Percentiles rank a stretch among this genome's conserved stretches.
phyloP scores from a whole-genome alignment of 2,113 vertebrate genomes.

The Ariopsis seemanni region DNA sequence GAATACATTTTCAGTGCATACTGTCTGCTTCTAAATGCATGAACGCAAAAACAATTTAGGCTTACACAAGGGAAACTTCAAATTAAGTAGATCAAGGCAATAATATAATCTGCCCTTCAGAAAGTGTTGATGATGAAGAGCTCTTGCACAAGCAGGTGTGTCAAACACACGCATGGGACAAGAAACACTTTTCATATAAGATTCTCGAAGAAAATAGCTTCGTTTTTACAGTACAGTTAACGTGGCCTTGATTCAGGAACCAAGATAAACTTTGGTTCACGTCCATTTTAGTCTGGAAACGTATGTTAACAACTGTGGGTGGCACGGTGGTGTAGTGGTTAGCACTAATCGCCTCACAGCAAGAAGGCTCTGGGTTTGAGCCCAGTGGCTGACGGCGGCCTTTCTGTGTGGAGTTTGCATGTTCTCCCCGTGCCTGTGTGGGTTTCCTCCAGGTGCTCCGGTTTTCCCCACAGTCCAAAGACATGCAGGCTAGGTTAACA shows the following conservation, averaged over 20 bases:
- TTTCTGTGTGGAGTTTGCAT: too few relatives aligned
- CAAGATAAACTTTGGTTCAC: neutral
- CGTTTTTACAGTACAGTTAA: neutral
- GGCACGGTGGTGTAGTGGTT: too few relatives aligned
- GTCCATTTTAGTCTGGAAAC: neutral
- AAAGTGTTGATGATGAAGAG: slow-evolving; percentile 20
- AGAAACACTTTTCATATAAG: neutral
- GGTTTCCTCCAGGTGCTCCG: too few relatives aligned
- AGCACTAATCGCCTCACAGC: too few relatives aligned
- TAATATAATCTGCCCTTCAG: slow-evolving; percentile 22
- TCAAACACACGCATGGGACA: neutral
- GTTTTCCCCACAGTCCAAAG: too few relatives aligned
- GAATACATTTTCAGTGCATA: neutral
- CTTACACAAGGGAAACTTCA: neutral
- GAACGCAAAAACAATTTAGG: slow-evolving; percentile 11
- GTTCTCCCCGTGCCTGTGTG: too few relatives aligned
- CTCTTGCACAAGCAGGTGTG: neutral
- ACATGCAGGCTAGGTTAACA: too few relatives aligned
- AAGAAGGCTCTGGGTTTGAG: too few relatives aligned
- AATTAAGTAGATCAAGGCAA: slow-evolving; percentile 6
- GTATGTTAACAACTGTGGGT: too few relatives aligned
- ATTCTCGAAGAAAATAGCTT: neutral
- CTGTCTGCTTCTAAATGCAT: neutral
- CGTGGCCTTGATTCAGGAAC: neutral
- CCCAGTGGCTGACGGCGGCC: too few relatives aligned